Base-by-base conservation (phyloP, 2,797 vertebrate species). In the Balearica regulorum region DNA sequence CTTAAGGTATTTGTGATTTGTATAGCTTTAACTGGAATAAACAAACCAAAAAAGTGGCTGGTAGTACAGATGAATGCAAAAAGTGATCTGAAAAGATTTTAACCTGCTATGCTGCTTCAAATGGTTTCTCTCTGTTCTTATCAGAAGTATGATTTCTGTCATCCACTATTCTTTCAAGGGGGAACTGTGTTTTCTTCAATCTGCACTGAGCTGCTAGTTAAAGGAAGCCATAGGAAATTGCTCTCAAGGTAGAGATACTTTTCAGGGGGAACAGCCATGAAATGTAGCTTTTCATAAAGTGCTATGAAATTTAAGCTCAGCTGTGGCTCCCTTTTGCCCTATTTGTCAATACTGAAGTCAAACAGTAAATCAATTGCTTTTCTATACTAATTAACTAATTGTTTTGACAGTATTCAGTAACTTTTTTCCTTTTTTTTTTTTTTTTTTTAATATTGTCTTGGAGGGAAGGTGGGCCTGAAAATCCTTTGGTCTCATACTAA, bases 1-100 rank as follows among this genome's bases (percentile, higher is more conserved):
- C 72, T 66, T 77, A 94, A 48, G 13, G 57, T 93, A 81, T 94
- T 96, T 97, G 75, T 78, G 91, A 93, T 92, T 78, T 66, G 48
- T 70, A 85, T 41, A 61, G 21, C 79, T 94, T 96, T 95, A 95
- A 82, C 73, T 68, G 33, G 44, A 94, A 46, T 55, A 92, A 19
- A 16, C 10, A 16, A 54, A 8, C 20, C 46, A 48, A 48, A 48
- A 13, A 83, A n/a, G 1, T 21, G 84, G 35, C 55, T 54, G 29
- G 75, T 79, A 87, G 19, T 33, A 71, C 1, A 6, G 48, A 11
- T 44, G 65, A 87, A 55, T 70, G 60, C 29, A 92, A 83, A 83
- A 76, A 54, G 85, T 33, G 55, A 55, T 78, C 24, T 57, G 16
- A 78, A 54, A 55, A 83, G 53, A 83, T 48, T 88, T 84, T 91